Evolutionary conservation across 2,113 vertebrate genomes (phyloP).

Genomic region (Phyllopteryx taeniolatus): DNA sequence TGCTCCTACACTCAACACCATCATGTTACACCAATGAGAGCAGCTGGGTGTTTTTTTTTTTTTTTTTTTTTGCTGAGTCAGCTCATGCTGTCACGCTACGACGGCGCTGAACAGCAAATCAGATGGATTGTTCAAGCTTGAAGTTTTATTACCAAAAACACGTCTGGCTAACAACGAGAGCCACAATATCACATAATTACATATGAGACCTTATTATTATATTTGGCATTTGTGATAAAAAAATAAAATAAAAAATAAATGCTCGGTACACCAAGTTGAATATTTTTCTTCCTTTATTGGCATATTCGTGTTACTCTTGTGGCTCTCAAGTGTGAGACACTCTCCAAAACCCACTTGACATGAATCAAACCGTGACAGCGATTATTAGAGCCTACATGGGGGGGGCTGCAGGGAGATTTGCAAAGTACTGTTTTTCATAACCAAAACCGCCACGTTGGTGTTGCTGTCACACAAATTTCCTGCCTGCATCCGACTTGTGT

Average conservation of each 20-base stretch:
- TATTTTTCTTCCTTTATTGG: slow-evolving; percentile 1
- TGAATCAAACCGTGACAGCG: background rate
- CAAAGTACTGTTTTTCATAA: slow-evolving; percentile 1
- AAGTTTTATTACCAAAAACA: background rate
- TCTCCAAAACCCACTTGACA: background rate
- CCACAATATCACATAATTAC: slow-evolving; percentile 2
- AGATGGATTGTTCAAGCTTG: too few species aligned
- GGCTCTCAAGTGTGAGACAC: background rate
- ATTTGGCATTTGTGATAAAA: background rate
- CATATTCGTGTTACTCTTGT: background rate
- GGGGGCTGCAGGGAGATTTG: background rate
- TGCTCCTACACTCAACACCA: too few species aligned
- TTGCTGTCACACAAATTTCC: slow-evolving; percentile 1
- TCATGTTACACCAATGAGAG: too few species aligned
- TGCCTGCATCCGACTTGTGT: background rate
- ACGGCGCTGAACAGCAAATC: background rate
- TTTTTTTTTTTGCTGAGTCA: background rate
- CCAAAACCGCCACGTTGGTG: slow-evolving; percentile 4
- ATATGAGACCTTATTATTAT: background rate
- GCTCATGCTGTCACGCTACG: background rate
- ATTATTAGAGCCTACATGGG: slow-evolving; percentile 2
- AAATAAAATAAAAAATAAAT: background rate
- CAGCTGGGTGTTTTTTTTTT: too few species aligned
- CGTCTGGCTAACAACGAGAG: background rate
- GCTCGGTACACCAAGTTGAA: background rate